These are phyloP conservation scores for Scolopax bukidnonensis DNA, from an alignment of 2,797 vertebrate species.

Conservation along the genomic window DNA sequence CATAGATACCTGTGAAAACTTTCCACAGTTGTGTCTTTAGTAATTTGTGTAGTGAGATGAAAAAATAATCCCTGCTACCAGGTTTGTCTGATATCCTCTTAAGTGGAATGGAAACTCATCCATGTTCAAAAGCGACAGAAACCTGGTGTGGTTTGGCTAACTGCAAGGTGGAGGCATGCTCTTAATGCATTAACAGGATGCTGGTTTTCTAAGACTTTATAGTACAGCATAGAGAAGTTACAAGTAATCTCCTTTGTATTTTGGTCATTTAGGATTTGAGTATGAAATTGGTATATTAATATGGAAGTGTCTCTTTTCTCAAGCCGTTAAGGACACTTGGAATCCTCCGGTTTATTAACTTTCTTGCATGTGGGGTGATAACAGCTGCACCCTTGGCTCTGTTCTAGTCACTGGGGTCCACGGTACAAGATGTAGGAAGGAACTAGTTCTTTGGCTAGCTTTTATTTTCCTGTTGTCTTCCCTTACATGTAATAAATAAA, in stretches of 20 bases:
- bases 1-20: not conserved
- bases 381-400: not conserved
- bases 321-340: not conserved
- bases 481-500: not conserved
- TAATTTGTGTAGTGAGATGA: not conserved
- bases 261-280: rapidly evolving
- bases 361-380: not conserved
- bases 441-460: not conserved
- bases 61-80: rapidly evolving
- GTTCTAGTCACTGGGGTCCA: not conserved
- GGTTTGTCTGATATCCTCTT: not conserved
- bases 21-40: not conserved
- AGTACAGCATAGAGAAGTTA: not conserved
- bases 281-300: not conserved
- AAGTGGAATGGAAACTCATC: not conserved
- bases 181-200: not conserved
- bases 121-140: not conserved
- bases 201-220: not conserved
- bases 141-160: not conserved
- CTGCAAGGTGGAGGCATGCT: not conserved
- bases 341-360: not conserved
- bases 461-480: not conserved
- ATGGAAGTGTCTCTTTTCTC: not conserved
- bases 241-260: not conserved
- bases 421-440: not conserved